Conservation (phyloP, 2,113 vertebrate genomes). For the Myiozetetes cayanensis region DNA sequence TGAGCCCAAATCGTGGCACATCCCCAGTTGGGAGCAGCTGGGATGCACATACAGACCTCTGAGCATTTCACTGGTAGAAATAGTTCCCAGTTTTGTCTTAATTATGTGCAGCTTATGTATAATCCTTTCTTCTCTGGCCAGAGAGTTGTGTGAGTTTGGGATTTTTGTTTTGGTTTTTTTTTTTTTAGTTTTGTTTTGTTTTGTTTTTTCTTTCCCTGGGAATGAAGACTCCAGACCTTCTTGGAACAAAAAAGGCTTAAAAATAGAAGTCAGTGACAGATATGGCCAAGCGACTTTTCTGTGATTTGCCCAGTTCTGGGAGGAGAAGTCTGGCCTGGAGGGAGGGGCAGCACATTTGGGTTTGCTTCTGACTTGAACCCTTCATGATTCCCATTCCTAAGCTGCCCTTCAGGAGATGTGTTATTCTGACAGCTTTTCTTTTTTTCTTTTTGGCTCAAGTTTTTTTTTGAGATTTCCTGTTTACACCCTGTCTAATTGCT, state of each 20-base stretch:
- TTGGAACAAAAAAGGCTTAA: not conserved
- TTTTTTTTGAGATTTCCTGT: constrained; percentile 58
- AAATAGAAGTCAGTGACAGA: not conserved
- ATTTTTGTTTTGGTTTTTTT: not conserved
- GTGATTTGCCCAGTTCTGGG: not conserved
- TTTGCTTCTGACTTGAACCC: not conserved
- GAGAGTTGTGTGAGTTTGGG: not conserved
- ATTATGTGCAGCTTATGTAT: not conserved
- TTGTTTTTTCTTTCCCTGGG: not conserved
- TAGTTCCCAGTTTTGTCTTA: not conserved
- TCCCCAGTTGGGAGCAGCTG: not conserved
- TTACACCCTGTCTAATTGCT: constrained; percentile 46
- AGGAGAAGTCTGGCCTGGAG: constrained; percentile 1
- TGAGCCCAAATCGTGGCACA: not conserved
- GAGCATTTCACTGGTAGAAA: not conserved
- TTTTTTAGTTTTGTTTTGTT: not conserved
- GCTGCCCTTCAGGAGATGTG: not conserved
- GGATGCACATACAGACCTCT: not conserved
- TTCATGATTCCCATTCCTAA: not conserved
- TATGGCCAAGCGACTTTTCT: not conserved
- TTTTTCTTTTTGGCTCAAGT: not conserved
- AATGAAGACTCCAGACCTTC: not conserved
- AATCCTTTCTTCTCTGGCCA: not conserved
- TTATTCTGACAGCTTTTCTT: not conserved
- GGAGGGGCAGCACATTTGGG: not conserved